Evolutionary conservation across 2,888 invertebrate genomes (phyloP), one percentile per base, ranked within the genome.

Genomic region (Pammene aurita): DNA sequence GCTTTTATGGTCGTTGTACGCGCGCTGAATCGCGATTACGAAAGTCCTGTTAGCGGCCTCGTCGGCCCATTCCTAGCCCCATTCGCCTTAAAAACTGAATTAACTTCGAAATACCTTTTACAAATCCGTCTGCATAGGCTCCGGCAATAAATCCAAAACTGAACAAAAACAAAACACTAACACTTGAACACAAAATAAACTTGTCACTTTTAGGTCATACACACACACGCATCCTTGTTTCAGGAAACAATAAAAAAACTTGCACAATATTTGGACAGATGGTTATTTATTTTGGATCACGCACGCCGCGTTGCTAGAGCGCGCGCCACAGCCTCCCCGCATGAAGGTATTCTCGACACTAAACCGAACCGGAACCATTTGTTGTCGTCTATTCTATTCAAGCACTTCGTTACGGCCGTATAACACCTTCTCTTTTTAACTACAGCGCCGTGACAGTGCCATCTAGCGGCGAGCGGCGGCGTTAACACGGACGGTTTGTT

Each of bases 261-360:
- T 84, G 84, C 89, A 89, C 88, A 88, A 87, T 90, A 88, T 88
- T 88, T 88, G 82, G 86, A 90, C 92, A 91, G 90, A 89, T 91
- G 91, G 85, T 80, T 84, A 85, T 88, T 87, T 90, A 89, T 89
- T 91, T 89, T 88, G 82, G 87, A 87, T 84, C 83, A 84, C 90
- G 85, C 89, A 87, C 85, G 86, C 81, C 80, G 83, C 78, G 78
- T 50, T 11, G 79, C 61, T 55, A 63, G 68, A 41, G 55, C 69
- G 54, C 70, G 66, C 72, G 72, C 75, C 78, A 73, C 80, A 74
- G 18, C 80, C 79, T 38, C 70, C 71, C 73, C 82, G 73, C 80
- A 71, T 74, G 76, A 80, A 81, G 80, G 82, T 81, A 86, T 84
- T 86, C 87, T 84, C 89, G 86, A 83, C 81, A 87, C 74, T 72